Conservation (phyloP, 2,797 vertebrate species). For the Nyctibius grandis region DNA sequence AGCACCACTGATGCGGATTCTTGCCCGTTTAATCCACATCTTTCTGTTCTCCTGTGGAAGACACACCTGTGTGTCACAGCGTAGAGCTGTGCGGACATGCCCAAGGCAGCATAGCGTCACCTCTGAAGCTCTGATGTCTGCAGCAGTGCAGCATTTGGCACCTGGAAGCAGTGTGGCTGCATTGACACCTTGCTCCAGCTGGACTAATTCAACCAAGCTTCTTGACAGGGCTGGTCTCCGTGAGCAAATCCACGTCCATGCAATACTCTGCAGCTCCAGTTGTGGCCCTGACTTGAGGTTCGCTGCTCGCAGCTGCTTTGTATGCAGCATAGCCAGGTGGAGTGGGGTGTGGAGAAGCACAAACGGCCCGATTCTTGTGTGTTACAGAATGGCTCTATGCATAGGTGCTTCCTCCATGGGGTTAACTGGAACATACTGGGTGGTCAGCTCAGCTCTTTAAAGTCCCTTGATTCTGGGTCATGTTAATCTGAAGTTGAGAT, state of each 20-base stretch:
- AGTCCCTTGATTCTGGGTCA: neutral
- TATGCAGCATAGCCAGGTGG: neutral
- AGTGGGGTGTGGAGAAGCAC: neutral
- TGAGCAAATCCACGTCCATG: neutral
- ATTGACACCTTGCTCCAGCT: neutral
- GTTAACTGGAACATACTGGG: neutral
- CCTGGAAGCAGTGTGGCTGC: neutral
- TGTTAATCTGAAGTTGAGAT: neutral
- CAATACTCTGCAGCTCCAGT: neutral
- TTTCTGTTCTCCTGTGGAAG: neutral
- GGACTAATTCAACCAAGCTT: neutral
- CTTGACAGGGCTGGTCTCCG: neutral
- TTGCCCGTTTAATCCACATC: neutral
- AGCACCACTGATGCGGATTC: neutral
- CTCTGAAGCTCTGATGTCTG: neutral
- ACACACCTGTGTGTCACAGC: neutral
- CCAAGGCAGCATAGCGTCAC: neutral
- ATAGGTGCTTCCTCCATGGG: rapidly evolving
- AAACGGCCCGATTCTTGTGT: neutral
- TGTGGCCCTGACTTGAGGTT: neutral
- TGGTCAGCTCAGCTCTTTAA: neutral
- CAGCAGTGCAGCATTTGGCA: neutral
- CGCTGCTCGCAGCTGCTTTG: neutral
- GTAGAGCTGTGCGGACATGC: rapidly evolving
- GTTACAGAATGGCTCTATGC: neutral